A percentile compares a stretch with the other conserved stretches of the same genome.
Evolutionary conservation across 1,140 invertebrate genomes (phyloP).

Genomic region (Diachasma alloeum): DNA sequence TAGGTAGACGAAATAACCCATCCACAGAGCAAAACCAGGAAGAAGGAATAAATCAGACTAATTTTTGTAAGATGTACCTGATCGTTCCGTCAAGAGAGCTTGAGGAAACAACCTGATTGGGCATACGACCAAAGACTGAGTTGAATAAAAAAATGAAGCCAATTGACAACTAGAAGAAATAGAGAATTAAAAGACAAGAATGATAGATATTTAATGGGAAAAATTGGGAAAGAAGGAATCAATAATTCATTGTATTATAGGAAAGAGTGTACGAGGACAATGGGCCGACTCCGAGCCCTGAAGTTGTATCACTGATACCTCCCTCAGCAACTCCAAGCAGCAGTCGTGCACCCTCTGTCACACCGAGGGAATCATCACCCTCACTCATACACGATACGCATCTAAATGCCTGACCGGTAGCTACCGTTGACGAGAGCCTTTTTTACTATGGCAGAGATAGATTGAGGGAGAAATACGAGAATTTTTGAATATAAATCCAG

Average conservation of each 20-base stretch:
- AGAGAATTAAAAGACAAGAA: background rate
- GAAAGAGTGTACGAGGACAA: slow-evolving; percentile 63
- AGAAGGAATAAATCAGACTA: background rate
- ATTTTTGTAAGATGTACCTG: slow-evolving; percentile 16
- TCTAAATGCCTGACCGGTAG: slow-evolving; percentile 33
- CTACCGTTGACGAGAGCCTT: background rate
- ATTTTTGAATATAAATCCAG: background rate
- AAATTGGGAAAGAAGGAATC: slow-evolving; percentile 41
- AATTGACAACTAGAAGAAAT: background rate
- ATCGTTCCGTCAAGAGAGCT: background rate
- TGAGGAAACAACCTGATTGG: slow-evolving; percentile 6
- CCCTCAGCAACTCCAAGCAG: slow-evolving; percentile 55
- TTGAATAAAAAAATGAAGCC: background rate
- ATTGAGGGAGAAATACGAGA: too few species aligned
- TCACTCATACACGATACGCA: slow-evolving; percentile 41
- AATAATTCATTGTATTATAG: slow-evolving; percentile 60
- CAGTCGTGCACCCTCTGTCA: slow-evolving; percentile 51
- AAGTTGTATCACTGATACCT: slow-evolving; percentile 59
- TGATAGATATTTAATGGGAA: slow-evolving; percentile 30
- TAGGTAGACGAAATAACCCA: slow-evolving; percentile 15
- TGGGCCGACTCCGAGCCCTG: slow-evolving; percentile 56
- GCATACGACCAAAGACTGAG: slow-evolving; percentile 17
- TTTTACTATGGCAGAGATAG: background rate
- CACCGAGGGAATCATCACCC: slow-evolving; percentile 50
- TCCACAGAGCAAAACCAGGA: too few species aligned